Evolutionary conservation across 2,888 invertebrate species (phyloP).

Genomic region (Ischnus inquisitorius): DNA sequence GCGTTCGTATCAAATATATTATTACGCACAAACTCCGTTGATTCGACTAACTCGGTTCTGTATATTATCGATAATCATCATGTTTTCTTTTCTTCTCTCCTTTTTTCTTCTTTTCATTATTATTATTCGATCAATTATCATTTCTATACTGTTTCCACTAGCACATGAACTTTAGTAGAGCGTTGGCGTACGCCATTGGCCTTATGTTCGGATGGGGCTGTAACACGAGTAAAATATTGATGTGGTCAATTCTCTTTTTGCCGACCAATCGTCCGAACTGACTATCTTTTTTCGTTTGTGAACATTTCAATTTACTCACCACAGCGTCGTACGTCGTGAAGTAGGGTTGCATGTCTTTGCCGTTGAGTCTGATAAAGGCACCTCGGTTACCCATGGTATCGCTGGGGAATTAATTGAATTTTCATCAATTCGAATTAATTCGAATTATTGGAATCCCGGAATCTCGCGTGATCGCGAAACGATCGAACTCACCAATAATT

Average conservation of each 20-base stretch:
- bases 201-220: slow-evolving; percentile 98
- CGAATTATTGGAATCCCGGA: neutral
- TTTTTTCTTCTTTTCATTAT: slow-evolving; percentile 71
- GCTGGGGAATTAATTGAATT: slow-evolving; percentile 86
- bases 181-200: slow-evolving; percentile 98
- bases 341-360: slow-evolving; percentile 95
- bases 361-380: slow-evolving; percentile 98
- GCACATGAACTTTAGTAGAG: slow-evolving; percentile 92
- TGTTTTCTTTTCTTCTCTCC: slow-evolving; percentile 75
- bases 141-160: slow-evolving; percentile 85
- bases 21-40: slow-evolving; percentile 78
- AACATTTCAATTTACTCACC: slow-evolving; percentile 88
- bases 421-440: neutral
- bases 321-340: slow-evolving; percentile 97
- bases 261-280: neutral
- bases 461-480: too few relatives aligned
- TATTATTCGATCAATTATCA: slow-evolving; percentile 65
- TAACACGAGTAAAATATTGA: slow-evolving; percentile 84
- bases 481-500: slow-evolving; percentile 95
- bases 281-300: neutral
- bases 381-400: slow-evolving; percentile 99
- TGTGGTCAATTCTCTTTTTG: slow-evolving; percentile 39
- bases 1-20: slow-evolving; percentile 83
- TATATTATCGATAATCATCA: slow-evolving; percentile 70
- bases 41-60: slow-evolving; percentile 76